A percentile compares a stretch with the other conserved stretches of the same genome.
phyloP scores from a whole-genome alignment of 1,140 invertebrate species.

The Zaprionus africanus region DNA sequence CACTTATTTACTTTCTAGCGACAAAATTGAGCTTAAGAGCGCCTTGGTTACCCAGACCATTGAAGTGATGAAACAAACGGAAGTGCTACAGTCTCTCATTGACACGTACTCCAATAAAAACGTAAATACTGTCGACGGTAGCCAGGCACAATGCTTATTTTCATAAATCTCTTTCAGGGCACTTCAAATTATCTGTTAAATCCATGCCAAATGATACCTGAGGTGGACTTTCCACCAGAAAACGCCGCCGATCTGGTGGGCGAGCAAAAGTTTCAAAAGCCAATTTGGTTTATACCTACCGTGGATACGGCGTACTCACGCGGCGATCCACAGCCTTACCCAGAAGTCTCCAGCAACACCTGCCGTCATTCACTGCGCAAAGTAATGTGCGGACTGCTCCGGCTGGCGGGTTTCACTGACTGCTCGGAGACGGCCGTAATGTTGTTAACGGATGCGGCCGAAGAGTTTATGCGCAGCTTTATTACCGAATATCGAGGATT shows the following conservation, averaged over 20 bases:
- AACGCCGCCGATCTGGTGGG: constrained; percentile 77
- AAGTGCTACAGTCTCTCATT: constrained; percentile 80
- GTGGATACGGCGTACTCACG: constrained; percentile 68
- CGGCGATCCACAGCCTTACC: constrained; percentile 67
- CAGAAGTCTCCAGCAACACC: constrained; percentile 57
- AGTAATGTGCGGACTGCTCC: constrained; percentile 75
- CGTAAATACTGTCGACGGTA: constrained; percentile 30
- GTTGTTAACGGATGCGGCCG: constrained; percentile 72
- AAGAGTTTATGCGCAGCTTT: constrained; percentile 73
- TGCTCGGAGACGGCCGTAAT: constrained; percentile 75
- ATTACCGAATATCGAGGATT: constrained; percentile 57
- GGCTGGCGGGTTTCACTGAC: constrained; percentile 78
- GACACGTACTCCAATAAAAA: constrained; percentile 83
- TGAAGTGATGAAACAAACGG: constrained; percentile 84
- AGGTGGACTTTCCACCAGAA: constrained; percentile 81
- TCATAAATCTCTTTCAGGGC: constrained; percentile 48
- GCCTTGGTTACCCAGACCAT: constrained; percentile 81
- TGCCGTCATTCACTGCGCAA: constrained; percentile 69
- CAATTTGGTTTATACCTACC: constrained; percentile 81
- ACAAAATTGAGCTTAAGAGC: constrained; percentile 66
- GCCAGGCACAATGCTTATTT: background rate
- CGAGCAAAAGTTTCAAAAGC: constrained; percentile 79
- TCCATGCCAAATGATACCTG: constrained; percentile 83
- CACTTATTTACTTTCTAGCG: constrained; percentile 11
- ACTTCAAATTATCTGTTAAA: constrained; percentile 77